A percentile compares a stretch with the other conserved stretches of the same genome.
These are phyloP conservation scores for Drosophila fuyamai DNA, from an alignment of 1,140 invertebrate genomes.

Conservation along the genomic window DNA sequence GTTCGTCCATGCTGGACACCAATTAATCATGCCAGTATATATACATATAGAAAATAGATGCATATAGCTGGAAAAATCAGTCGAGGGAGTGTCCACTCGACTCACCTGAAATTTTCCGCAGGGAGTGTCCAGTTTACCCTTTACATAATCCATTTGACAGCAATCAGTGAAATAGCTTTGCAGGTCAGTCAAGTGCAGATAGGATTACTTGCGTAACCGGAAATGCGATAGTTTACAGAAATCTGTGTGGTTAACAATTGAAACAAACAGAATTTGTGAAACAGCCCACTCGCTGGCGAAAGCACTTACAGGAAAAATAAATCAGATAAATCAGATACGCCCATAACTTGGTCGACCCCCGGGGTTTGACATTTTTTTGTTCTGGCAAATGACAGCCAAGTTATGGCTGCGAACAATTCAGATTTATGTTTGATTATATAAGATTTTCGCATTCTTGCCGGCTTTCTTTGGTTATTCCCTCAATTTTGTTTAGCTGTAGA, in stretches of 20 bases:
- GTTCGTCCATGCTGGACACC: constrained; percentile 27
- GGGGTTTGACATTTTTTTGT: constrained; percentile 20
- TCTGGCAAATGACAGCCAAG: constrained; percentile 33
- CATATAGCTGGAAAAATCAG: neutral
- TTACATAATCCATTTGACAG: constrained; percentile 18
- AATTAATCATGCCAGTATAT: constrained; percentile 36
- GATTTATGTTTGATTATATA: constrained; percentile 33
- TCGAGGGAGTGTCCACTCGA: neutral
- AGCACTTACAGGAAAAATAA: neutral
- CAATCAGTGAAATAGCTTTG: constrained; percentile 19
- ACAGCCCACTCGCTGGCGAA: neutral
- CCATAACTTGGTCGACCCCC: constrained; percentile 13
- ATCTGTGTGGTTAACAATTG: neutral
- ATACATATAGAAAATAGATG: neutral
- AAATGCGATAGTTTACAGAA: neutral
- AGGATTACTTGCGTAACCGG: constrained; percentile 1
- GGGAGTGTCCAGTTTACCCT: constrained; percentile 22
- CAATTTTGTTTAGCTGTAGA: no score
- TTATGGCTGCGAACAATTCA: constrained; percentile 27
- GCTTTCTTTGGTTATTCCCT: neutral
- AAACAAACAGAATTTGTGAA: constrained; percentile 18
- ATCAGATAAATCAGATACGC: constrained; percentile 26
- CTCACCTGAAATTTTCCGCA: constrained; percentile 4
- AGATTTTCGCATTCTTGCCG: neutral
- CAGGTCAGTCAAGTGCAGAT: neutral